These are phyloP conservation scores for Montipora capitata DNA, from an alignment of 92 coral and sea anemone genomes.

Conservation along the genomic window DNA sequence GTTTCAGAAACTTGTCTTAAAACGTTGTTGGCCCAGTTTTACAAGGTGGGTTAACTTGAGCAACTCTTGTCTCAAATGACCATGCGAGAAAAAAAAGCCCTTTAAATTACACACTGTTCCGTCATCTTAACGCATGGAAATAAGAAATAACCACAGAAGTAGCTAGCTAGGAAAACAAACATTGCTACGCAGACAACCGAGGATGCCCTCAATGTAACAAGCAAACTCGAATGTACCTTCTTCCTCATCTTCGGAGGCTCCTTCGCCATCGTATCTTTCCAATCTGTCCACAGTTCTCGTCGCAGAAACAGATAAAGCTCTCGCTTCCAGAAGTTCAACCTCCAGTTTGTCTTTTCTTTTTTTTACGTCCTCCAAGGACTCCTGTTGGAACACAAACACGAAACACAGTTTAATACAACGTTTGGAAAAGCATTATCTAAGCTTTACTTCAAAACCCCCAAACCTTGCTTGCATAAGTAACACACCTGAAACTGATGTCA, in stretches of 20 bases:
- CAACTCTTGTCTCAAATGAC: too few relatives aligned
- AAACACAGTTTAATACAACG: not conserved
- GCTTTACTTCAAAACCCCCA: not conserved
- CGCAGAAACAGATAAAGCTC: conserved; percentile 80
- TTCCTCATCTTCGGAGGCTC: conserved; percentile 92
- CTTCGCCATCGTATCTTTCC: conserved; percentile 90
- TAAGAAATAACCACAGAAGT: not conserved
- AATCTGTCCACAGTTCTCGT: conserved; percentile 82
- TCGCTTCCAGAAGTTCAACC: conserved; percentile 80
- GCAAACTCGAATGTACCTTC: conserved; percentile 69
- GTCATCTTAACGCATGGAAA: too few relatives aligned
- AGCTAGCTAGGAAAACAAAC: not conserved
- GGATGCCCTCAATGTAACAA: not conserved
- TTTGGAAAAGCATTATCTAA: not conserved
- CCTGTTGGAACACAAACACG: conserved; percentile 54
- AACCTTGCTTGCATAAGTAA: not conserved
- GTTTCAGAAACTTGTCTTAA: too few relatives aligned
- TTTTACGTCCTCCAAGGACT: conserved; percentile 88
- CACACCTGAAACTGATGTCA: not conserved
- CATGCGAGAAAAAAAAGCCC: too few relatives aligned
- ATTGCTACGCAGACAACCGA: not conserved
- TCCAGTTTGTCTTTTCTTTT: conserved; percentile 86
- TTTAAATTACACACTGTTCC: too few relatives aligned
- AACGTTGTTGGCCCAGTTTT: too few relatives aligned
- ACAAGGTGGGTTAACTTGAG: too few relatives aligned